Conservation (phyloP, 35 echinoderm and acorn worm genomes). For the Anneissia japonica region DNA sequence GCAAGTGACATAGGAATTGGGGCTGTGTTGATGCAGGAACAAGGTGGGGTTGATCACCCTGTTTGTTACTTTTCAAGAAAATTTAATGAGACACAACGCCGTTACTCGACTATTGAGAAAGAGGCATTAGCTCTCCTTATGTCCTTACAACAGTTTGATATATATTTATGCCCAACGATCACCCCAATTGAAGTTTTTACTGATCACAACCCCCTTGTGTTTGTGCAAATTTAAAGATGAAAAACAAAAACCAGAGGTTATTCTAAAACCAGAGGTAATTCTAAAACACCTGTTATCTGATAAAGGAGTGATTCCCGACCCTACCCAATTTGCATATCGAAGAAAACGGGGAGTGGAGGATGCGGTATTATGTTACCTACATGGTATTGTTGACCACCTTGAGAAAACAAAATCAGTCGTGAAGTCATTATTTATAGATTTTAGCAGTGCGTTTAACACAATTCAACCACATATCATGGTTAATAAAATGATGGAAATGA, state of each 20-base stretch:
- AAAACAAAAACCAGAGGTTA: slow-evolving; percentile 6
- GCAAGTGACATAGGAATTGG: too few species aligned
- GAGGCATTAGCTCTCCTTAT: slow-evolving; percentile 11
- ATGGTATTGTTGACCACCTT: slow-evolving; percentile 4
- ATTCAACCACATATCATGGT: slow-evolving; percentile 8
- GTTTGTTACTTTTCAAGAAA: too few species aligned
- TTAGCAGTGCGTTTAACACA: slow-evolving; percentile 13
- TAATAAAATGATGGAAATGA: not conserved
- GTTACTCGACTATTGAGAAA: slow-evolving; percentile 44
- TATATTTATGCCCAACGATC: too few species aligned
- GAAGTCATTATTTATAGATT: not conserved
- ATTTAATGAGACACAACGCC: not conserved
- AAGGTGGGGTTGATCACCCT: too few species aligned
- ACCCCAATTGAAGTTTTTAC: not conserved
- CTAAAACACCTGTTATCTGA: too few species aligned
- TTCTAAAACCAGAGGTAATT: too few species aligned
- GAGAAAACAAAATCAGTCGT: slow-evolving; percentile 8
- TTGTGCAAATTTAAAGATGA: slow-evolving; percentile 7
- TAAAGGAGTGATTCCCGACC: too few species aligned
- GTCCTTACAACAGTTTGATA: not conserved
- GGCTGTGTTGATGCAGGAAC: too few species aligned
- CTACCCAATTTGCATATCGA: too few species aligned
- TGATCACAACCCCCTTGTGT: not conserved
- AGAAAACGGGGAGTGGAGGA: too few species aligned
- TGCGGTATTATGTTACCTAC: too few species aligned